phyloP scores from a whole-genome alignment of 2,797 vertebrate genomes.

The Muscicapa comitata region DNA sequence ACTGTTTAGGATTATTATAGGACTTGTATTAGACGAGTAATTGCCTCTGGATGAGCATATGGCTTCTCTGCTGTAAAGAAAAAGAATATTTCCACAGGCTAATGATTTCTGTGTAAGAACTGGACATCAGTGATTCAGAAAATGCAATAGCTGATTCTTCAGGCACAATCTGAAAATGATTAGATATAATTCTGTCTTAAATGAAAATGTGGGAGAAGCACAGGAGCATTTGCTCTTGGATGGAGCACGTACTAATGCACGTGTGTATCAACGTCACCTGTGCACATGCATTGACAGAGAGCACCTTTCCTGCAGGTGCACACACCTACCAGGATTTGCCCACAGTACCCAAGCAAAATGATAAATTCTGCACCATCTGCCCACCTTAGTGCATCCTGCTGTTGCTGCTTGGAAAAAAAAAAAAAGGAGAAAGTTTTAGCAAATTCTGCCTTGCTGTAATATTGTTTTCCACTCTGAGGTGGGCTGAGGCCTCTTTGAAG shows the following conservation, averaged over 20 bases:
- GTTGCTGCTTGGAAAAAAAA: background rate
- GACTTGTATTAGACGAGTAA: conserved; percentile 29
- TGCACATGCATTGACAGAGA: background rate
- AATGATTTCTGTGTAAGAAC: conserved; percentile 12
- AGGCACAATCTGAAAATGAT: background rate
- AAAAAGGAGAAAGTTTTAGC: background rate
- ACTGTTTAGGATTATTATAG: conserved; percentile 21
- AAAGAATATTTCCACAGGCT: background rate
- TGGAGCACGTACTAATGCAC: background rate
- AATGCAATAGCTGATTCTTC: background rate
- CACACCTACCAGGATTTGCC: background rate
- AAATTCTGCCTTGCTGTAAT: background rate
- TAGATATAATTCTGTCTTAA: background rate
- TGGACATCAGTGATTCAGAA: background rate
- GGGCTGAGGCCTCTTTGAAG: background rate
- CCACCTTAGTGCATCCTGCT: background rate
- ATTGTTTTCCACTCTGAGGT: background rate
- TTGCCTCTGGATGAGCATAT: conserved; percentile 26
- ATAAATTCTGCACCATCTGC: background rate
- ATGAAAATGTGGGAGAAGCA: background rate
- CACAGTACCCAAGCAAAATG: background rate
- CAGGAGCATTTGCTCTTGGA: background rate
- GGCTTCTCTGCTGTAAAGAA: conserved; percentile 9
- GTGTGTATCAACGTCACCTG: background rate
- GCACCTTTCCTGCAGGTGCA: background rate